Conservation (phyloP, 2,888 invertebrate species). For the Balanococcus diminutus region DNA sequence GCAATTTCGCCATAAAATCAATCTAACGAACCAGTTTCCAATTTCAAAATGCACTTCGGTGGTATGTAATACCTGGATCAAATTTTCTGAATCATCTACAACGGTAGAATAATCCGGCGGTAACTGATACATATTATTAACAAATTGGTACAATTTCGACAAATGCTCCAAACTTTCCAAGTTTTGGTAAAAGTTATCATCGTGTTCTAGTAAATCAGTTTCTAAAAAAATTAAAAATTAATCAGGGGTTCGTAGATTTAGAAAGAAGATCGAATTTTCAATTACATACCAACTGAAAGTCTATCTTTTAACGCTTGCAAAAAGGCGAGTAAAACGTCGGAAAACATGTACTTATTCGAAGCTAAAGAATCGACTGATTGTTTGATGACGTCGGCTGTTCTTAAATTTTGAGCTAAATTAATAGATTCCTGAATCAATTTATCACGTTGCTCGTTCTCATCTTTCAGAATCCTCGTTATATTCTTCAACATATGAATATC, state of each 20-base stretch:
- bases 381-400: constrained; percentile 73
- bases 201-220: constrained; percentile 43
- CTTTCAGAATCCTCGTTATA: constrained; percentile 71
- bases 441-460: constrained; percentile 65
- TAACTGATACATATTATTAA: constrained; percentile 57
- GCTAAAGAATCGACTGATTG: constrained; percentile 76
- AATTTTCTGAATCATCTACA: constrained; percentile 57
- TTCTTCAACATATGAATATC: constrained; percentile 86
- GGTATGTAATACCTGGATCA: constrained; percentile 51
- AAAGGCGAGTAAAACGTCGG: constrained; percentile 67
- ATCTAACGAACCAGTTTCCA: too few relatives aligned
- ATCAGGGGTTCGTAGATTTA: background rate
- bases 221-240: constrained; percentile 7
- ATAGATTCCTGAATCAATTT: constrained; percentile 66
- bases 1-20: background rate
- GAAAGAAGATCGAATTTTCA: background rate
- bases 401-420: constrained; percentile 69
- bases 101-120: constrained; percentile 59
- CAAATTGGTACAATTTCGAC: constrained; percentile 55
- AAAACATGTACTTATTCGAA: constrained; percentile 69
- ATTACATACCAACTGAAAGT: constrained; percentile 29
- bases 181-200: constrained; percentile 33
- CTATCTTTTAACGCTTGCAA: constrained; percentile 58
- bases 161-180: constrained; percentile 45
- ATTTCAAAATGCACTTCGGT: too few relatives aligned